A percentile compares a stretch with the other conserved stretches of the same genome.
These are phyloP conservation scores for Sebastes melanostomus DNA, from an alignment of 2,797 vertebrate genomes.

Conservation along the genomic window DNA sequence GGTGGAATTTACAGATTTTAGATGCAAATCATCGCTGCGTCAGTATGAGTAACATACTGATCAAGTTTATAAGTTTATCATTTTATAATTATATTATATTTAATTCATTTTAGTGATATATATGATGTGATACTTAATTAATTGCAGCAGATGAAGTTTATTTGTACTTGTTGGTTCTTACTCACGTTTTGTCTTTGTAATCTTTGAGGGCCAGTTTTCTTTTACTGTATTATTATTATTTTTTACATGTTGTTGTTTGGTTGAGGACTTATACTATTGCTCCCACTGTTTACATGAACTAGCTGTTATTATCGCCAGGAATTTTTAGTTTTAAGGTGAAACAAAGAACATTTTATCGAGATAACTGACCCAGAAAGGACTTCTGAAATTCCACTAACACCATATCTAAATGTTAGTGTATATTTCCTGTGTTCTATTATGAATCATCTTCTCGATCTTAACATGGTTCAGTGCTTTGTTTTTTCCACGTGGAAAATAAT, in stretches of 20 bases:
- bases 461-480: background rate
- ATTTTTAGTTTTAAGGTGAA: background rate
- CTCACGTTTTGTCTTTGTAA: background rate
- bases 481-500: background rate
- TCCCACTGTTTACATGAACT: background rate
- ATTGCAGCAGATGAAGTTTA: background rate
- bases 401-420: background rate
- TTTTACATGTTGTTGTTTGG: background rate
- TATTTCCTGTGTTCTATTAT: background rate
- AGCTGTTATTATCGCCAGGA: background rate
- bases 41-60: background rate
- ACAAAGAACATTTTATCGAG: background rate
- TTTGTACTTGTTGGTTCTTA: background rate
- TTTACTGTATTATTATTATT: background rate
- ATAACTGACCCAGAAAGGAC: background rate
- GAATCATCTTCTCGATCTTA: background rate
- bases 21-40: background rate
- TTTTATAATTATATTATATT: background rate
- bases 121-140: background rate
- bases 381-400: background rate
- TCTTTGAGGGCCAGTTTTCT: too few species aligned
- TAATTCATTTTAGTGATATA: background rate
- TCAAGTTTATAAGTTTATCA: background rate
- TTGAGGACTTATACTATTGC: background rate
- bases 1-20: background rate